Conservation (phyloP, 2,888 invertebrate genomes). For the Colostygia pectinataria region DNA sequence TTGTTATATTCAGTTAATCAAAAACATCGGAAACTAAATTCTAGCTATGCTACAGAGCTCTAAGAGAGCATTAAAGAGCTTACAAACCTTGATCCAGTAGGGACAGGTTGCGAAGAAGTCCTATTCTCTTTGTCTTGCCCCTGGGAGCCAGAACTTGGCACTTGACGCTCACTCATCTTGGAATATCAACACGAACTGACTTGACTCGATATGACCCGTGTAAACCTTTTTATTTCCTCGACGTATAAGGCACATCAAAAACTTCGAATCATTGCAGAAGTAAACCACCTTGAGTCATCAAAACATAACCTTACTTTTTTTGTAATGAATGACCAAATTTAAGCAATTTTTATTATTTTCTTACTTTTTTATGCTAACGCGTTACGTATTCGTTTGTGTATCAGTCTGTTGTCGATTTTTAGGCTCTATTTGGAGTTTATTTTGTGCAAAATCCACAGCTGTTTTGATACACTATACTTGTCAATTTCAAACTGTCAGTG, state of each 20-base stretch:
- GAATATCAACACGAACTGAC: conserved; percentile 48
- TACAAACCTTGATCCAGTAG: conserved; percentile 64
- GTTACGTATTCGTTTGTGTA: conserved; percentile 7
- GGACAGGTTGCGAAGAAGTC: conserved; percentile 59
- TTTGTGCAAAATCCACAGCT: conserved; percentile 45
- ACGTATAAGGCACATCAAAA: conserved; percentile 65
- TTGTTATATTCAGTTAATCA: no score
- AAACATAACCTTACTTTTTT: conserved; percentile 64
- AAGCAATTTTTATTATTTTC: conserved; percentile 15
- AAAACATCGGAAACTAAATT: neutral
- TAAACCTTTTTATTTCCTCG: conserved; percentile 47
- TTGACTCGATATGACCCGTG: conserved; percentile 36
- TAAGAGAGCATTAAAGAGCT: neutral
- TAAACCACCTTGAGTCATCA: conserved; percentile 60
- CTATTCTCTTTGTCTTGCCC: conserved; percentile 54
- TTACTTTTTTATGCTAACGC: neutral
- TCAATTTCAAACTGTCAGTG: conserved; percentile 61
- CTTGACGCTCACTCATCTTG: conserved; percentile 70
- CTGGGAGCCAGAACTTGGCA: conserved; percentile 56
- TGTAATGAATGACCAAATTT: conserved; percentile 6
- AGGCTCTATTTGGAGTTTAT: conserved; percentile 35
- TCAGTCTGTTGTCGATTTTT: conserved; percentile 22
- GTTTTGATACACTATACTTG: conserved; percentile 66
- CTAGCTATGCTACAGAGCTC: neutral
- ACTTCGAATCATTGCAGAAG: conserved; percentile 55